A percentile compares a stretch with the other conserved stretches of the same genome.
Evolutionary conservation across 2,113 vertebrate genomes (phyloP).

Genomic region (Chiloscyllium plagiosum): DNA sequence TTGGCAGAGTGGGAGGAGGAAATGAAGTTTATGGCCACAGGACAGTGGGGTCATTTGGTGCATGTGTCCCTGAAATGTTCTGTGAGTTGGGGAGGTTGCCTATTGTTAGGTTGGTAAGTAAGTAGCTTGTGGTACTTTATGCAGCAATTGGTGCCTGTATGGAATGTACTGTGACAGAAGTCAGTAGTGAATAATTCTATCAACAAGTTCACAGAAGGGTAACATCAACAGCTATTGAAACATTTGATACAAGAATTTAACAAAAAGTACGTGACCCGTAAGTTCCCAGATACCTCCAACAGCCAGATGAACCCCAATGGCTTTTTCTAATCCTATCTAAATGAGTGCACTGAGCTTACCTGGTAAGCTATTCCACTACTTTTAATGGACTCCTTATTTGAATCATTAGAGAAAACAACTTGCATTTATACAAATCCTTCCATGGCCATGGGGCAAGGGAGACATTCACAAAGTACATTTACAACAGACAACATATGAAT

Average conservation of each 20-base stretch:
- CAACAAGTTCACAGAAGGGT: background rate
- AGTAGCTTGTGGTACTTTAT: background rate
- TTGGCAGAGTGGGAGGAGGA: no score
- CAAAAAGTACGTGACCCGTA: background rate
- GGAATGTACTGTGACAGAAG: background rate
- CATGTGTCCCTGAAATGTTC: no score
- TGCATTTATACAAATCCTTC: background rate
- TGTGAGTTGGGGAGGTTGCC: no score
- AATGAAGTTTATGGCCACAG: no score
- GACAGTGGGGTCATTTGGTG: no score
- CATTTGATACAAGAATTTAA: background rate
- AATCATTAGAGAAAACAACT: background rate
- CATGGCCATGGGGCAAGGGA: background rate
- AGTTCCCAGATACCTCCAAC: background rate
- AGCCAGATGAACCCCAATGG: background rate
- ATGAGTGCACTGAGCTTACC: background rate
- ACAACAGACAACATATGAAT: background rate
- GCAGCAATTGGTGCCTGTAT: background rate
- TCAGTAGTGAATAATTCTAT: background rate
- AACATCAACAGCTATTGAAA: background rate
- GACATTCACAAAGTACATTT: background rate
- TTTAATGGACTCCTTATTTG: background rate
- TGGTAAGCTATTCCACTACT: background rate
- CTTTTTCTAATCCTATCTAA: background rate
- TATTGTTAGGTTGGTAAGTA: background rate